Conservation (phyloP, 2,888 invertebrate genomes). For the Anaspis maculata region DNA sequence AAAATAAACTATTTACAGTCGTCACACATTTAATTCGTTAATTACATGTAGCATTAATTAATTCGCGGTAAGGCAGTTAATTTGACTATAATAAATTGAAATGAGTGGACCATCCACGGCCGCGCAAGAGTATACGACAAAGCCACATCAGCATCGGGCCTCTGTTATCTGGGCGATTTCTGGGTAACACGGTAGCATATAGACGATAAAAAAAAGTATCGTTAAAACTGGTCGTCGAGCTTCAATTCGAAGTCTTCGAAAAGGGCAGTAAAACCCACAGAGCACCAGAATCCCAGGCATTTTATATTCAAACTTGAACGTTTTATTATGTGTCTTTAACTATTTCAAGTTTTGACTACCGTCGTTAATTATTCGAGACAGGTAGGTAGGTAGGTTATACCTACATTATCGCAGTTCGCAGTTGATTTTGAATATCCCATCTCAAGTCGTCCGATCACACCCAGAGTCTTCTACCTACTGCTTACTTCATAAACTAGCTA, state of each 20-base stretch:
- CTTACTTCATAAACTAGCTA: too few relatives aligned
- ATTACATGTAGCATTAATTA: conserved; percentile 30
- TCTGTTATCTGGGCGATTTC: conserved; percentile 13
- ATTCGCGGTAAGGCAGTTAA: conserved; percentile 30
- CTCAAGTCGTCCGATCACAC: too few relatives aligned
- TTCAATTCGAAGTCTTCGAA: conserved; percentile 16
- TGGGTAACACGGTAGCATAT: conserved; percentile 24
- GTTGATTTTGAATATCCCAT: too few relatives aligned
- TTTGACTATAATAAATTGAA: conserved; percentile 20
- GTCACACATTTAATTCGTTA: conserved; percentile 24
- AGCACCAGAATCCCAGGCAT: conserved; percentile 18
- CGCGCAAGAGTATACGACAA: too few relatives aligned
- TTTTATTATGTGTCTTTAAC: conserved; percentile 20
- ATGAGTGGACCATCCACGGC: conserved; percentile 2
- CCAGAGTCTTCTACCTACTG: too few relatives aligned
- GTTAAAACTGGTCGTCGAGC: conserved; percentile 22
- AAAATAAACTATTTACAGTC: conserved; percentile 15
- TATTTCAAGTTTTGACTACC: conserved; percentile 8
- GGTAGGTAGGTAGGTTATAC: too few relatives aligned
- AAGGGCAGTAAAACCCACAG: conserved; percentile 4
- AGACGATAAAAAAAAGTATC: conserved; percentile 18
- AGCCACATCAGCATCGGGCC: conserved; percentile 1
- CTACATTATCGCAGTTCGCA: too few relatives aligned
- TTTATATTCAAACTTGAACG: conserved; percentile 14
- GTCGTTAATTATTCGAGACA: conserved; percentile 4